Conservation (phyloP, 1,140 invertebrate genomes). For the Vanessa atalanta region DNA sequence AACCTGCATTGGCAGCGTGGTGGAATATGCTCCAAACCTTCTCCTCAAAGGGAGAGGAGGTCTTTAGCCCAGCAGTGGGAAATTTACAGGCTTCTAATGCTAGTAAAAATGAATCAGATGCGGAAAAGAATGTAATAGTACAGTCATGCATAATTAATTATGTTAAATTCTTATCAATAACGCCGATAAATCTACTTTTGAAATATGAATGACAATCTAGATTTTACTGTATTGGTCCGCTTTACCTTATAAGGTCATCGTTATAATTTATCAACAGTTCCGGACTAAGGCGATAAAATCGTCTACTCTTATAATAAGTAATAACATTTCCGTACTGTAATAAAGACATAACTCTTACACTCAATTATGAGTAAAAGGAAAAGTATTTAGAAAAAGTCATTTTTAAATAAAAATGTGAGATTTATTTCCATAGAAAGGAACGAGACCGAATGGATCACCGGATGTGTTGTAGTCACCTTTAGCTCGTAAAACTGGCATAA, state of each 20-base stretch:
- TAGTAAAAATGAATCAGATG: background rate
- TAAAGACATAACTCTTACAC: background rate
- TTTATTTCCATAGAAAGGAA: too few species aligned
- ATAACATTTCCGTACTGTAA: background rate
- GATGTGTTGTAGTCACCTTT: too few species aligned
- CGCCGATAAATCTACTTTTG: background rate
- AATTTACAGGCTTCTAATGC: too few species aligned
- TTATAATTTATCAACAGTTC: conserved; percentile 13
- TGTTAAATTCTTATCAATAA: conserved; percentile 2
- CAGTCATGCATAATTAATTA: background rate
- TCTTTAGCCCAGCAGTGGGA: too few species aligned
- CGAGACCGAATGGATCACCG: too few species aligned
- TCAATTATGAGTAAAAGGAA: too few species aligned
- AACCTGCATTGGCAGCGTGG: too few species aligned
- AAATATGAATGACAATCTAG: conserved; percentile 6
- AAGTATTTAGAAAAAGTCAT: too few species aligned
- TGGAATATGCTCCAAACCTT: too few species aligned
- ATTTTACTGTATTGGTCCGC: background rate
- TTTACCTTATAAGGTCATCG: conserved; percentile 16
- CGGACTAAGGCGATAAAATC: conserved; percentile 4
- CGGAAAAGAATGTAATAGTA: background rate
- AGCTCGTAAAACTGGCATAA: too few species aligned
- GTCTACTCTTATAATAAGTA: background rate
- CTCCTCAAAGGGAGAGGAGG: too few species aligned
- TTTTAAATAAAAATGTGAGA: too few species aligned